Evolutionary conservation across 2,113 vertebrate genomes (phyloP).

Genomic region (Solea solea): DNA sequence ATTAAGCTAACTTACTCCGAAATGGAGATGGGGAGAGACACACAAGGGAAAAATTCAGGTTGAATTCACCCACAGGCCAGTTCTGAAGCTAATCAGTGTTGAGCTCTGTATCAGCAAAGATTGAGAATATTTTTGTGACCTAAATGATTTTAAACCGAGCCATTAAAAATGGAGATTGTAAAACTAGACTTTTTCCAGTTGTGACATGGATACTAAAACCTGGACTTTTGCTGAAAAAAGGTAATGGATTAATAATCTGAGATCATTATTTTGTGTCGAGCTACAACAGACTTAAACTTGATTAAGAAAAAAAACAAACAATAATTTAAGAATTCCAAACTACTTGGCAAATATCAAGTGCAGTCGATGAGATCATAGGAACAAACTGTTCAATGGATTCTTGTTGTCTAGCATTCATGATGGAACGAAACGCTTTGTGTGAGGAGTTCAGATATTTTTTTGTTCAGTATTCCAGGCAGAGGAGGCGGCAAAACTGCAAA

Average conservation of each 20-base stretch:
- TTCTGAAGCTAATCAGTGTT: constrained; percentile 48
- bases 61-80: constrained; percentile 40
- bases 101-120: constrained; percentile 17
- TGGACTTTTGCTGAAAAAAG: background rate
- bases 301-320: too few species aligned
- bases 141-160: constrained; percentile 35
- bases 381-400: too few species aligned
- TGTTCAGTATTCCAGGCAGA: too few species aligned
- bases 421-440: too few species aligned
- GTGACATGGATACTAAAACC: background rate
- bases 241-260: background rate
- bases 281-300: too few species aligned
- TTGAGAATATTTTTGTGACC: constrained; percentile 24
- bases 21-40: constrained; percentile 31
- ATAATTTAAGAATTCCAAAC: too few species aligned
- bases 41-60: constrained; percentile 25
- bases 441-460: too few species aligned
- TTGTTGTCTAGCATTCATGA: too few species aligned
- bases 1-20: constrained; percentile 28
- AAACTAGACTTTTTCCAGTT: background rate
- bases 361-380: too few species aligned
- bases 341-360: too few species aligned
- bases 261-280: background rate
- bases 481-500: too few species aligned
- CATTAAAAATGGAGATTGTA: background rate